Base-by-base conservation (phyloP, 1,140 invertebrate genomes). In the Drosophila asahinai region DNA sequence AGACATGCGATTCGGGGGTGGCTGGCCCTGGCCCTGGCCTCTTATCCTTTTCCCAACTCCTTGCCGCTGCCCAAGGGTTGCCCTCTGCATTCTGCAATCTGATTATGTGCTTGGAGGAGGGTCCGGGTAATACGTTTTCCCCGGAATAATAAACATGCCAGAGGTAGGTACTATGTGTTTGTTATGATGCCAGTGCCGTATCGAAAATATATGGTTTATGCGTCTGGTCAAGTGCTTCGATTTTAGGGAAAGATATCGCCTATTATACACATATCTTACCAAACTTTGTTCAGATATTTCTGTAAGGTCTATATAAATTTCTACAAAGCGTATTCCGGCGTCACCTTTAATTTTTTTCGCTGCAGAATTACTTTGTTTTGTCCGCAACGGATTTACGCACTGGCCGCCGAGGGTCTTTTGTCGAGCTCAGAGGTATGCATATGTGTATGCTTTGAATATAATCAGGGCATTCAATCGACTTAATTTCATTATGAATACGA, bases 401-500 rank as follows among this genome's bases (percentile, higher is more conserved):
- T 77, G 40, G n/a, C 49, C 38, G 25, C 55, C 55, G 38, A 47
- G 48, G 45, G 55, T 52, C 62, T 55, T 72, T 64, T 49, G 40
- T 57, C 40, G 36, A 25, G 27, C 38, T 12, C 49, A 66, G 62
- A 79, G 72, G 74, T 81, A 81, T 30, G 27, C 27, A 30, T 30
- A 30, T 30, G 27, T 30, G 77, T 22, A 38, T 55, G 25, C 22
- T 66, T 79, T 82, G 83, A 82, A 86, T 83, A 86, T 80, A 86
- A 87, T 87, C 83, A 83, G 66, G 74, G 70, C 74, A 81, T 84
- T 89, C 66, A 79, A 90, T 84, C 70, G 78, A 84, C 70, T 90
- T 84, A 68, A 84, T 90, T 90, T 79, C 60, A 76, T 81, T 90
- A 81, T 84, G 81, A 79, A 90, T 81, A 73, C 76, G 51, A 67